These are phyloP conservation scores for Thripadectes ignobilis DNA, from an alignment of 2,797 vertebrate species.

Conservation along the genomic window DNA sequence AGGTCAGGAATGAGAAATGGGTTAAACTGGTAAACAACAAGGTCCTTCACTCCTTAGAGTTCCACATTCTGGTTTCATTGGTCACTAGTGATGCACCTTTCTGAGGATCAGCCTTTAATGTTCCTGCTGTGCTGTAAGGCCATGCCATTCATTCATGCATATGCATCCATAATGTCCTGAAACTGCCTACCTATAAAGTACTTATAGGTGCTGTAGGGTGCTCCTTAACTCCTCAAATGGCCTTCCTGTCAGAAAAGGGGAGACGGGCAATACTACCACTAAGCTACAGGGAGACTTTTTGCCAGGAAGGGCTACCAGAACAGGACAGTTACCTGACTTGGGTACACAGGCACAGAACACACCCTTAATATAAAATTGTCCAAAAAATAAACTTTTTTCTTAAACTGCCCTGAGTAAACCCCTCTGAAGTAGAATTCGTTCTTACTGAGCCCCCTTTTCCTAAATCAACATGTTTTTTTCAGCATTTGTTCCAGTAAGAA, in stretches of 20 bases:
- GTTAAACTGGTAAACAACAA: neutral
- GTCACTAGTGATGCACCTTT: neutral
- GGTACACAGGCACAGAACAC: neutral
- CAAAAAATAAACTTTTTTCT: neutral
- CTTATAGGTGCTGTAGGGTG: neutral
- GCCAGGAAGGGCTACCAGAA: neutral
- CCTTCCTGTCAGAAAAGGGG: neutral
- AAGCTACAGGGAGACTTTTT: accelerated
- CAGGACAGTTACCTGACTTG: neutral
- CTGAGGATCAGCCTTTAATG: neutral
- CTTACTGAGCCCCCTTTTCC: neutral
- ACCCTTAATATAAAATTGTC: neutral
- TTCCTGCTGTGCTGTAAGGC: neutral
- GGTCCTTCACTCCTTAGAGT: neutral
- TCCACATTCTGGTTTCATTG: accelerated
- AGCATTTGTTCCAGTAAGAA: accelerated
- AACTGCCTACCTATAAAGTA: neutral
- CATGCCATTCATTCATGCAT: neutral
- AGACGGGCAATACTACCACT: neutral
- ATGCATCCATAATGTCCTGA: accelerated
- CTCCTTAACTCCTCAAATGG: neutral
- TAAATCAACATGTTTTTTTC: accelerated
- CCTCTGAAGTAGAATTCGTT: neutral
- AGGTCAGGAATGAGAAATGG: neutral
- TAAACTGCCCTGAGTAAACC: neutral